Base-by-base conservation (phyloP, 2,888 invertebrate genomes). In the Patella ulyssiponensis region DNA sequence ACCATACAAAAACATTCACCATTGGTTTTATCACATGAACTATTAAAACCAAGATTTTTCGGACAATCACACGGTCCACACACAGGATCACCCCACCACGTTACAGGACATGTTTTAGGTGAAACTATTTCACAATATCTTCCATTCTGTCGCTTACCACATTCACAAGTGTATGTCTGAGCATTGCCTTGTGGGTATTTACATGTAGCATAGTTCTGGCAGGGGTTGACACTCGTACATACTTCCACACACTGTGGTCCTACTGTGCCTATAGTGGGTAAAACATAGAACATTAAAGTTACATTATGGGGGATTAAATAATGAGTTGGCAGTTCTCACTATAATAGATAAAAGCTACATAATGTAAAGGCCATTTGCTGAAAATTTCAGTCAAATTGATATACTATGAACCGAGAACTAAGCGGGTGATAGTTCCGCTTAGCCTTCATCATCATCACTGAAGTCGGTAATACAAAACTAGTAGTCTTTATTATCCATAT, bases 61-160 rank as follows among this genome's bases (percentile, higher is more conserved):
- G 95, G 95, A 90, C 98, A 99, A 79, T 95, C 94, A 90, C 98
- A 99, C 0, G 98, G 98, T 0, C 98, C 98, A 92, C 98, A 98
- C 7, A 97, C 96, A 0, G 95, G 95, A 83, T 94, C 94, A 0
- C 98, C 98, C 97, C 97, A 98, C 98, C 97, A 99, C 23, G 96
- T 96, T 0, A 96, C 94, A 0, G 98, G 97, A 86, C 98, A 99
- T 7, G 86, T 84, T 15, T 82, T 84, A 33, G 84, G 82, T n/a
- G 86, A 79, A 51, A 82, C 79, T 33, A 90, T 84, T 79, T 92
- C 91, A 86, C 93, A 93, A 84, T 93, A 92, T 33, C 82, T 82
- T 0, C 92, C 92, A 53, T 88, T 95, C 77, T 94, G 93, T 2
- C 94, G 94, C 1, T 94, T 94, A 69, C 95, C 95, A 91, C 98